Conservation (phyloP, 2,888 invertebrate species). For the Prosapia bicincta region DNA sequence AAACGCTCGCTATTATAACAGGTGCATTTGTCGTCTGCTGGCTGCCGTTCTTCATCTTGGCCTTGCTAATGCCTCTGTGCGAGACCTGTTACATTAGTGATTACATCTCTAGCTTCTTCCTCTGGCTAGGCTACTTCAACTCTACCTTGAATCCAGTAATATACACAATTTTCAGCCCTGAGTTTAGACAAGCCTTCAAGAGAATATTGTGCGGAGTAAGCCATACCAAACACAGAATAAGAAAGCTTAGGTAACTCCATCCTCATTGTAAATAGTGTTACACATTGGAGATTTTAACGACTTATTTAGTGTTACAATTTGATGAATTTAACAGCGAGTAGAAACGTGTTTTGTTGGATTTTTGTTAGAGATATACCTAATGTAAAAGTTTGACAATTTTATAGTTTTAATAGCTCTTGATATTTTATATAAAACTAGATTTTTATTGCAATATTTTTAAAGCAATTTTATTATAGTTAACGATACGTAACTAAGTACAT, state of each 20-base stretch:
- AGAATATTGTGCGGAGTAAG: conserved; percentile 72
- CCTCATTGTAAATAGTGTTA: neutral
- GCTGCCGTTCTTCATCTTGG: conserved; percentile 94
- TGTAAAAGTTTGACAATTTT: too few relatives aligned
- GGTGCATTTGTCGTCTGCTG: conserved; percentile 90
- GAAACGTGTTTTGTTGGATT: too few relatives aligned
- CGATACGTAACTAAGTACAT: too few relatives aligned
- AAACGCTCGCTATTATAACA: conserved; percentile 80
- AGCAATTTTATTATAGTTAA: too few relatives aligned
- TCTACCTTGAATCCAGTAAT: conserved; percentile 85
- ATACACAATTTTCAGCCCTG: conserved; percentile 88
- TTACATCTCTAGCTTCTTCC: conserved; percentile 73
- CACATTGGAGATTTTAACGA: neutral
- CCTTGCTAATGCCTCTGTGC: conserved; percentile 84
- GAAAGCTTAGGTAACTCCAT: conserved; percentile 13
- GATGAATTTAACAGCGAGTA: neutral
- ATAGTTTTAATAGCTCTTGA: too few relatives aligned
- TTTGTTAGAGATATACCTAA: too few relatives aligned
- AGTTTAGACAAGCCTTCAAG: conserved; percentile 91
- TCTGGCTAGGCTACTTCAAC: conserved; percentile 92
- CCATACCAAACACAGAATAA: conserved; percentile 10
- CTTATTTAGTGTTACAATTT: neutral
- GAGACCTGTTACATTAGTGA: conserved; percentile 66
- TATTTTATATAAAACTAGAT: too few relatives aligned
- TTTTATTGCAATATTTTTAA: too few relatives aligned